Evolutionary conservation across 1,140 invertebrate species (phyloP).

Genomic region (Aricia agestis): DNA sequence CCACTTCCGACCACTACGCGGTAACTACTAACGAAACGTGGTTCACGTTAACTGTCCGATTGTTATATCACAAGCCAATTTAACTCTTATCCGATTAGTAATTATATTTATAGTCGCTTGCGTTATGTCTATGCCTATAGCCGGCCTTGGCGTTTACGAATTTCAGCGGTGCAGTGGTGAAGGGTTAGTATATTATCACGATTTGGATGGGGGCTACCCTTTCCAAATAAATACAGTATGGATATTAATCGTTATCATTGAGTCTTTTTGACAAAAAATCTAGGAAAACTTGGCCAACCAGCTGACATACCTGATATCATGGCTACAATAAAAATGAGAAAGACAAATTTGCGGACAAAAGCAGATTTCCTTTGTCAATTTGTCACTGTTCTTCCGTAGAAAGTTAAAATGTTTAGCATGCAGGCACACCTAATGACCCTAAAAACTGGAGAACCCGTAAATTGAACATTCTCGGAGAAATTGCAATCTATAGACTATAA

Average conservation of each 20-base stretch:
- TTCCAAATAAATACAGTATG: too few species aligned
- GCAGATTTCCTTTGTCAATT: too few species aligned
- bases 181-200: not conserved
- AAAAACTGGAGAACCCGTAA: not conserved
- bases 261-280: too few species aligned
- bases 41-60: conserved; percentile 25
- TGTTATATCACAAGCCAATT: conserved; percentile 23
- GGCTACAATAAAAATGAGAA: too few species aligned
- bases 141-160: not conserved
- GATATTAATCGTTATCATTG: too few species aligned
- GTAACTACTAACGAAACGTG: conserved; percentile 40
- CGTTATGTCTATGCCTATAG: conserved; percentile 5
- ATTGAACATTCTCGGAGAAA: not conserved
- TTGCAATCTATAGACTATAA: not conserved
- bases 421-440: not conserved
- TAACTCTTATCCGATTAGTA: conserved; percentile 23
- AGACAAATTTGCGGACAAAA: too few species aligned
- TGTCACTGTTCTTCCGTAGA: too few species aligned
- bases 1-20: conserved; percentile 48
- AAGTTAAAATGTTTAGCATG: too few species aligned
- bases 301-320: too few species aligned
- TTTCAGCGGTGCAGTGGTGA: not conserved
- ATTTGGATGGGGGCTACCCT: not conserved
- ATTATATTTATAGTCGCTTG: conserved; percentile 22
- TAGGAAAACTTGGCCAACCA: too few species aligned